Percentiles rank a stretch among this genome's conserved stretches.
phyloP scores from a whole-genome alignment of 2,113 vertebrate genomes.

The Oxyruncus cristatus region DNA sequence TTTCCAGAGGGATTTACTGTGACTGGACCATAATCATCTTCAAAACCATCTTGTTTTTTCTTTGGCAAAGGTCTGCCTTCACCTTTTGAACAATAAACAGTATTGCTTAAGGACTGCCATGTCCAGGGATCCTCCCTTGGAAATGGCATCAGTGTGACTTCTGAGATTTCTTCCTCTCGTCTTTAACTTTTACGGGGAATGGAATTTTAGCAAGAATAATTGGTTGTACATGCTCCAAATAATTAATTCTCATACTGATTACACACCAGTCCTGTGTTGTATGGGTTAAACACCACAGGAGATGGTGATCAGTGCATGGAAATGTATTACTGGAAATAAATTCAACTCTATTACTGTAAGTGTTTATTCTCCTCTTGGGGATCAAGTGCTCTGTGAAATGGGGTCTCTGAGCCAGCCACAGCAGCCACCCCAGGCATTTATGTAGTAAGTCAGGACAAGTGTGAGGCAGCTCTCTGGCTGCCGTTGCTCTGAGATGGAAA shows the following conservation, averaged over 20 bases:
- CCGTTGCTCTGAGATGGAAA: not conserved
- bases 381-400: not conserved
- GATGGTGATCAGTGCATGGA: not conserved
- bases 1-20: not conserved
- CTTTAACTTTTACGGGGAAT: not conserved
- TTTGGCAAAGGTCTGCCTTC: not conserved
- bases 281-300: not conserved
- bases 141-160: not conserved
- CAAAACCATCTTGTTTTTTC: not conserved
- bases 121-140: not conserved
- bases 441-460: not conserved
- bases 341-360: not conserved
- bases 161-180: accelerated
- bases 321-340: not conserved
- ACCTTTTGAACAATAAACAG: not conserved
- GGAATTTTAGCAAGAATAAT: not conserved
- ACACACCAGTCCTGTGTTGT: not conserved
- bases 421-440: not conserved
- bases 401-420: not conserved
- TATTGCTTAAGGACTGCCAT: not conserved
- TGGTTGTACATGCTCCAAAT: not conserved
- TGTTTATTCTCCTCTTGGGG: not conserved
- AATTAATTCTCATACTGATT: not conserved
- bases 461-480: not conserved
- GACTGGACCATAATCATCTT: not conserved